These are phyloP conservation scores for Clunio marinus DNA, from an alignment of 2,888 invertebrate genomes.

Conservation along the genomic window DNA sequence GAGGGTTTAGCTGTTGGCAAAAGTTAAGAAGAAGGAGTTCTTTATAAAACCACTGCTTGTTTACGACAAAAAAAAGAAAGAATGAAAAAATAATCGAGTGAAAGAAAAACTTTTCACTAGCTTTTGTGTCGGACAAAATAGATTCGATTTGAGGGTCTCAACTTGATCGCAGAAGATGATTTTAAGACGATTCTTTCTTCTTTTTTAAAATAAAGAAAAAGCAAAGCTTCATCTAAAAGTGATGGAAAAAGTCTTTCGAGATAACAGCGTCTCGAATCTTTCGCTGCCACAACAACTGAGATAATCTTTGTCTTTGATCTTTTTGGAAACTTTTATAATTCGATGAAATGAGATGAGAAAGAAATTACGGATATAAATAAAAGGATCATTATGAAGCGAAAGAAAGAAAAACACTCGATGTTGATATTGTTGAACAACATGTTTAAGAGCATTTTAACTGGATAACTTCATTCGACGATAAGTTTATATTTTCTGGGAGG, in stretches of 20 bases:
- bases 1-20: constrained; percentile 22
- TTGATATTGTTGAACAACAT: too few relatives aligned
- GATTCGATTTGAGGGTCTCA: constrained; percentile 21
- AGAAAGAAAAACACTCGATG: neutral
- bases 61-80: constrained; percentile 16
- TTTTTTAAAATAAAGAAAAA: neutral
- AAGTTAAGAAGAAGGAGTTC: neutral
- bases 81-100: neutral
- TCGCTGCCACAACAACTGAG: neutral
- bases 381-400: neutral
- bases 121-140: constrained; percentile 10
- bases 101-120: neutral
- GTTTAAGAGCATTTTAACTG: too few relatives aligned
- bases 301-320: too few relatives aligned
- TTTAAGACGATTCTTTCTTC: neutral
- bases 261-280: neutral
- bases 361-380: neutral
- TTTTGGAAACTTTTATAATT: neutral
- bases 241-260: constrained; percentile 9
- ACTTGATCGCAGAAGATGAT: constrained; percentile 18
- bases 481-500: too few relatives aligned
- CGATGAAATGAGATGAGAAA: neutral
- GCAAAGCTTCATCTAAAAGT: neutral
- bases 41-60: constrained; percentile 9
- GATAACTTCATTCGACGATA: too few relatives aligned